Conservation (phyloP, 2,888 invertebrate species). For the Athalia rosae region DNA sequence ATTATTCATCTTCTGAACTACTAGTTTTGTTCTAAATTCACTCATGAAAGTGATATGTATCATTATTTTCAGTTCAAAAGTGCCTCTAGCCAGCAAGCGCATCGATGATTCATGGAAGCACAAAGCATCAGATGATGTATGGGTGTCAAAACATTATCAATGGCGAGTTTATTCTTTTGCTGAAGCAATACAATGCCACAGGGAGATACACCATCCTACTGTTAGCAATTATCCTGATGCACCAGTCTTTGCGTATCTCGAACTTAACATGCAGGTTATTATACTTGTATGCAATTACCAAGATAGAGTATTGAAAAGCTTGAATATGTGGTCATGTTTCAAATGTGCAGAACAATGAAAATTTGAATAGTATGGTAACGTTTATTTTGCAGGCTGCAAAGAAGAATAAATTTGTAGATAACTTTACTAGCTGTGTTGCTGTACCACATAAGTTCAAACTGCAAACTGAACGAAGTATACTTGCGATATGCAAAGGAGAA, state of each 20-base stretch:
- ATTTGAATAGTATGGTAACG: not conserved
- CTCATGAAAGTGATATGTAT: slow-evolving; percentile 32
- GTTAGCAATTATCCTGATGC: slow-evolving; percentile 87
- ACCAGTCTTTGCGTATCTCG: slow-evolving; percentile 81
- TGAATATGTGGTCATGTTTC: not conserved
- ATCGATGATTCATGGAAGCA: slow-evolving; percentile 78
- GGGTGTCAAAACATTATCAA: slow-evolving; percentile 76
- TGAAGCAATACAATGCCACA: slow-evolving; percentile 86
- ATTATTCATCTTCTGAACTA: not conserved
- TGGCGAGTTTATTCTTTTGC: slow-evolving; percentile 80
- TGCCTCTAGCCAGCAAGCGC: slow-evolving; percentile 75
- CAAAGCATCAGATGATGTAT: slow-evolving; percentile 81
- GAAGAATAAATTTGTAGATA: slow-evolving; percentile 81
- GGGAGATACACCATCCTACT: slow-evolving; percentile 88
- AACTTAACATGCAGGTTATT: slow-evolving; percentile 85
- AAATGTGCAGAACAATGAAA: too few relatives aligned
- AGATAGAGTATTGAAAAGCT: not conserved
- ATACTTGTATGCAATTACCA: not conserved
- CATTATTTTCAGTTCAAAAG: slow-evolving; percentile 69
- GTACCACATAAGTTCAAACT: slow-evolving; percentile 83
- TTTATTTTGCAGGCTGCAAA: slow-evolving; percentile 55
- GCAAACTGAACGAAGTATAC: slow-evolving; percentile 80
- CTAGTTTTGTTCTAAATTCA: not conserved
- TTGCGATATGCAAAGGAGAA: slow-evolving; percentile 85
- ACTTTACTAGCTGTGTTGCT: slow-evolving; percentile 80